These are phyloP conservation scores for Lagopus muta DNA, from an alignment of 2,113 vertebrate genomes.

Conservation along the genomic window DNA sequence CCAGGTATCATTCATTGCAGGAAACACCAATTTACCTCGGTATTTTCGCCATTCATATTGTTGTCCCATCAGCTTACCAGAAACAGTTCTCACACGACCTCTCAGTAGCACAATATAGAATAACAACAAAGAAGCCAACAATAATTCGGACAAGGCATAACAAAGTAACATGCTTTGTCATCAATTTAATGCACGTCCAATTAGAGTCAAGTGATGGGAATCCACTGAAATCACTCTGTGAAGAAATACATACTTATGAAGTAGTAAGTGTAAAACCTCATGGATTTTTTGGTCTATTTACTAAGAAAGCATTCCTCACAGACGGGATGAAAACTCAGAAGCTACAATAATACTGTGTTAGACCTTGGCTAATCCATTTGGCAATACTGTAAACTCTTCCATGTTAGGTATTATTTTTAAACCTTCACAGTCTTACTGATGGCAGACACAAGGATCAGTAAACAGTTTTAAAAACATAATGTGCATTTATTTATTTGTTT, in stretches of 20 bases:
- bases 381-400: neutral
- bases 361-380: neutral
- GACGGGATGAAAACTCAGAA: slow-evolving; percentile 1
- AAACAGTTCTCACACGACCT: neutral
- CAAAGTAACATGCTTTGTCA: neutral
- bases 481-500: slow-evolving; percentile 39
- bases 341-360: neutral
- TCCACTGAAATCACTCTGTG: neutral
- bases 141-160: neutral
- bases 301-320: neutral
- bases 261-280: neutral
- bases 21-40: neutral
- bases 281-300: neutral
- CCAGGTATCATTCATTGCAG: neutral
- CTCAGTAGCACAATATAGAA: neutral
- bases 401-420: slow-evolving; percentile 11
- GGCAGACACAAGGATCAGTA: slow-evolving; percentile 40
- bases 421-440: slow-evolving; percentile 39
- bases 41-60: neutral
- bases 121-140: neutral
- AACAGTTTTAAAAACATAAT: slow-evolving; percentile 39
- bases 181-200: neutral
- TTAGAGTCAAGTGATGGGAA: slow-evolving; percentile 5
- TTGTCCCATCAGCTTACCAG: neutral
- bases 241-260: neutral